These are phyloP conservation scores for Arremon aurantiirostris DNA, from an alignment of 2,797 vertebrate genomes.

Conservation along the genomic window DNA sequence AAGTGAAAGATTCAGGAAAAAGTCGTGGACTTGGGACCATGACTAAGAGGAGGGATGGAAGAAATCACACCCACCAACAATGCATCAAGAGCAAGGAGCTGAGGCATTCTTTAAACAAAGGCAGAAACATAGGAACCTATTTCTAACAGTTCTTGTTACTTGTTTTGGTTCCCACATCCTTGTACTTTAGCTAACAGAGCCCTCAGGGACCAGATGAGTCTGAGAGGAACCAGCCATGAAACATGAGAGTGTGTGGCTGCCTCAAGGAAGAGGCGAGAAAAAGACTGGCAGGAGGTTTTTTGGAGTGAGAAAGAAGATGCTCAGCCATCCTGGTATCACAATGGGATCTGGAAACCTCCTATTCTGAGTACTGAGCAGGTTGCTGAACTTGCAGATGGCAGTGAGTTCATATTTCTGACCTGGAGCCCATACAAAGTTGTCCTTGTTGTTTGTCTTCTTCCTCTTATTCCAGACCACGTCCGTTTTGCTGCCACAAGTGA, in stretches of 20 bases:
- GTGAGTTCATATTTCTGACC: neutral
- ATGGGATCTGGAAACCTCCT: neutral
- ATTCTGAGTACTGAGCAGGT: neutral
- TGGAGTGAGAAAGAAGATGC: neutral
- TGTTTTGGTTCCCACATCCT: neutral
- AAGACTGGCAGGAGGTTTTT: neutral
- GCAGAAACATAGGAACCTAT: neutral
- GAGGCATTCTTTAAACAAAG: neutral
- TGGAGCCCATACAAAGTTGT: neutral
- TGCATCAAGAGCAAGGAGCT: neutral
- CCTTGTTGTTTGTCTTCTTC: neutral
- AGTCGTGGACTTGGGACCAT: accelerated
- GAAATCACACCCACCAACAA: neutral
- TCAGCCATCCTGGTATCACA: neutral
- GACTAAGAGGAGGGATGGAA: neutral
- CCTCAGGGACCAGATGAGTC: neutral
- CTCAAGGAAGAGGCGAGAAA: neutral
- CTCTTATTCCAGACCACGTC: neutral
- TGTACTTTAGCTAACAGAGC: neutral
- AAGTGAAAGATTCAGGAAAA: neutral
- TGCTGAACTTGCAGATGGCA: neutral
- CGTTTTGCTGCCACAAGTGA: neutral
- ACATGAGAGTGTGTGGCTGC: neutral
- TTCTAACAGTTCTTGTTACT: neutral
- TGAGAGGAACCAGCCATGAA: neutral